phyloP scores from a whole-genome alignment of 2,888 invertebrate genomes.

The Drosophila suboccidentalis region DNA sequence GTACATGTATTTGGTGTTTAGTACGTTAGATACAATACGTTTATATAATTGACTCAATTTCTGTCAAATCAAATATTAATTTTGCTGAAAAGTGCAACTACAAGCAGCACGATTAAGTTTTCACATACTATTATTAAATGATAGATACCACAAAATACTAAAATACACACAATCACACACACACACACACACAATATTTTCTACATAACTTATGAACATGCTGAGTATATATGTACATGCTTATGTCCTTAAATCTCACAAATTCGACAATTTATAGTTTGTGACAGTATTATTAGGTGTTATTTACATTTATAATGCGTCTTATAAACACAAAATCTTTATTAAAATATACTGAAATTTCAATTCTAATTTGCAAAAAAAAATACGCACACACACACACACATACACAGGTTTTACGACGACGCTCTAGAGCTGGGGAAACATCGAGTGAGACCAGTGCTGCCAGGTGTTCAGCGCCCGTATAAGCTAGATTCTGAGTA shows the following conservation, averaged over 20 bases:
- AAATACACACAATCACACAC: constrained; percentile 5
- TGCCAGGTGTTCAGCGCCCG: too few species aligned
- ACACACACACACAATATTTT: constrained; percentile 1
- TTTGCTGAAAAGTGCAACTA: background rate
- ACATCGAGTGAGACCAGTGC: too few species aligned
- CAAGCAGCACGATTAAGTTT: background rate
- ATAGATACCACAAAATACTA: background rate
- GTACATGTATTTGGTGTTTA: constrained; percentile 17
- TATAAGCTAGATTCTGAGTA: too few species aligned
- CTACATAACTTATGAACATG: background rate
- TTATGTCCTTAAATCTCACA: background rate
- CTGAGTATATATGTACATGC: background rate
- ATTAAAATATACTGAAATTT: constrained; percentile 13
- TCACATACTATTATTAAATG: background rate
- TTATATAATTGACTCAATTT: constrained; percentile 36
- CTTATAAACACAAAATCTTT: background rate
- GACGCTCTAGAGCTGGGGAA: constrained; percentile 13
- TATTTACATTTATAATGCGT: background rate
- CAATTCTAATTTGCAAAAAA: constrained; percentile 22
- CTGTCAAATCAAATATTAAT: background rate
- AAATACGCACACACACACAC: constrained; percentile 35
- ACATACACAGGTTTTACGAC: constrained; percentile 42
- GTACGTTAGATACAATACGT: constrained; percentile 12
- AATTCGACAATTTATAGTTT: background rate
- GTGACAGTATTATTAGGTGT: background rate